Percentiles rank a stretch among this genome's conserved stretches.
phyloP scores from a whole-genome alignment of 2,113 vertebrate species.

The Eublepharis macularius region DNA sequence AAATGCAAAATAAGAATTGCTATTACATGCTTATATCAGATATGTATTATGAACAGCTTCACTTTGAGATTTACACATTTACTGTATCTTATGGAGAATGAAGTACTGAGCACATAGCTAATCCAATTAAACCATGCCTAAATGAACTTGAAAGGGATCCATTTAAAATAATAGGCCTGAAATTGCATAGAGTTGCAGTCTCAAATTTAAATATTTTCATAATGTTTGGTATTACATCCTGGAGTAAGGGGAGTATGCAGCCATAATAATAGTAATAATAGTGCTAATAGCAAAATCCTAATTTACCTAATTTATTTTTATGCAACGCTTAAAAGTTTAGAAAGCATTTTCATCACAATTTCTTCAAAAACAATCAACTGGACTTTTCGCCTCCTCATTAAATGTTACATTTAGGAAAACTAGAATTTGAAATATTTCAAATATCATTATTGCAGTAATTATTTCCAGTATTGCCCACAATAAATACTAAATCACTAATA shows the following conservation, averaged over 20 bases:
- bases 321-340: conserved; percentile 58
- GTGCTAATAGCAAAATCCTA: conserved; percentile 61
- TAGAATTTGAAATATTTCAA: conserved; percentile 9
- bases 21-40: conserved; percentile 3
- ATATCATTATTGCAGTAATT: background rate
- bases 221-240: conserved; percentile 81
- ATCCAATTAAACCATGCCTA: conserved; percentile 72
- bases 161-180: conserved; percentile 78
- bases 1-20: background rate
- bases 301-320: conserved; percentile 63
- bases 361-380: background rate
- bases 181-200: conserved; percentile 74
- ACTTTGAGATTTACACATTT: conserved; percentile 54
- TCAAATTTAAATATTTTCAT: conserved; percentile 76
- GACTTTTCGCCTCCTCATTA: background rate
- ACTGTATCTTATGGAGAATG: conserved; percentile 58
- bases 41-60: conserved; percentile 37
- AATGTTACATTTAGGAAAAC: conserved; percentile 10
- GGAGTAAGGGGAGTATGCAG: conserved; percentile 75
- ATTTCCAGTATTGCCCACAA: background rate
- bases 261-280: conserved; percentile 64
- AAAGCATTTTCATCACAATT: conserved; percentile 42
- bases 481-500: background rate
- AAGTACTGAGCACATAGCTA: conserved; percentile 64
- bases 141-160: conserved; percentile 74